Base-by-base conservation (phyloP, 2,797 vertebrate species). In the Chiloscyllium punctatum region DNA sequence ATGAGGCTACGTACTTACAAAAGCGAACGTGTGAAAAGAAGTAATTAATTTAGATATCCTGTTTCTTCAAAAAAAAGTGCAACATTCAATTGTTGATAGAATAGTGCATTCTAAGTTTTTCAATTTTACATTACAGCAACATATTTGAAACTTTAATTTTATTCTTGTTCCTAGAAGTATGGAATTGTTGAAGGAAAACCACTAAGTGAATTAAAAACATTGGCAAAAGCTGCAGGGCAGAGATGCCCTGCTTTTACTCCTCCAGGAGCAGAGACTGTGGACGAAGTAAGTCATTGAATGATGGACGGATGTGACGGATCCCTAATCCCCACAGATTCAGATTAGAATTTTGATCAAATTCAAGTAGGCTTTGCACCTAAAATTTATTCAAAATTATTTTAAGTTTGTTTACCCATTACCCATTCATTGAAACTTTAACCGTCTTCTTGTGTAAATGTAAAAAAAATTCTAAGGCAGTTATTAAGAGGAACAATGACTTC, bases 171-270 rank as follows among this genome's bases (percentile, higher is more conserved):
- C 7, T 97, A 99, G 99, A 98, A 98, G 91, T 99, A 99, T 0
- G 99, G 99, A 1, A 92, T 98, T 8, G 98, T 98, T 1, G 99
- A 99, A 97, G 99, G 99, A 62, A 98, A 96, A 62, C 98, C 98
- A 0, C 97, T 99, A 96, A 97, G 98, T 48, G 97, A 98, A 66
- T 96, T 99, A 66, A 99, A 98, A 97, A 98, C 98, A 88, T 98
- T 99, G 99, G 99, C 99, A 88, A 99, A 98, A 33, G 98, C 98
- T 48, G 98, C 98, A 0, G 98, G 98, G 25, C 97, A 98, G 96
- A 98, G 99, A 0, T 98, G 98, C 95, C 98, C 98, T 8, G 97
- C 97, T 33, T 99, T 98, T 96, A 99, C 99, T 0, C 99, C 99
- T 0, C 98, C 98, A 0, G 98, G 98, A 96, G 99, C 99, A 96